Conservation (phyloP, 2,797 vertebrate genomes). For the Chanos chanos region DNA sequence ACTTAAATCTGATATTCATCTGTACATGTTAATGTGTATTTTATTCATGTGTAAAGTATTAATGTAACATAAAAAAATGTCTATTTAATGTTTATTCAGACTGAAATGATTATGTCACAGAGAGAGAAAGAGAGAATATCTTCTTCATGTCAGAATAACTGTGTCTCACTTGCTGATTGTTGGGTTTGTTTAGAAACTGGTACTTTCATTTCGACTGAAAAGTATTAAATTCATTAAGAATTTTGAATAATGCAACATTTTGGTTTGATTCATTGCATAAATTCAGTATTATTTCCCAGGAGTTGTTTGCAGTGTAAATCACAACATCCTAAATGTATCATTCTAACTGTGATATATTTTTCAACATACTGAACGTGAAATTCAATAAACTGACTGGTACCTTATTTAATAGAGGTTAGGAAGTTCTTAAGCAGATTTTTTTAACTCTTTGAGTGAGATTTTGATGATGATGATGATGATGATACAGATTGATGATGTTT, state of each 20-base stretch:
- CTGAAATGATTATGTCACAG: conserved; percentile 19
- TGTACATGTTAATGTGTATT: conserved; percentile 36
- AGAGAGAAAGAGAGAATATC: not conserved
- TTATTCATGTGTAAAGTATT: conserved; percentile 38
- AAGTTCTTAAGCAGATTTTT: not conserved
- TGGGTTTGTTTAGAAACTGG: conserved; percentile 9
- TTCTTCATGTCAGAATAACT: conserved; percentile 26
- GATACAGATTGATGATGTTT: not conserved
- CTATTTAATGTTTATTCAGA: conserved; percentile 31
- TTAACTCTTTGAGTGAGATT: not conserved
- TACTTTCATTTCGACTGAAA: not conserved
- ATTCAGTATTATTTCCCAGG: conserved; percentile 10
- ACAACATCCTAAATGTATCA: conserved; percentile 27
- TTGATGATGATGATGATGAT: too few relatives aligned
- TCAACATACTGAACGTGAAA: conserved; percentile 25
- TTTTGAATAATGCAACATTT: not conserved
- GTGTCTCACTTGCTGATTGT: conserved; percentile 14
- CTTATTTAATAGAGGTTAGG: too few relatives aligned
- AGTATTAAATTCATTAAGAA: not conserved
- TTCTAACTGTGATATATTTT: conserved; percentile 23
- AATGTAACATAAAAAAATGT: conserved; percentile 28
- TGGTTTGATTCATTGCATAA: conserved; percentile 27
- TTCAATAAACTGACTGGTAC: not conserved
- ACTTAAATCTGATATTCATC: conserved; percentile 17
- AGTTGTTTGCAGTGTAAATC: conserved; percentile 14